Base-by-base conservation (phyloP, 64 coral and sea anemone genomes). In the Acropora tenuis region DNA sequence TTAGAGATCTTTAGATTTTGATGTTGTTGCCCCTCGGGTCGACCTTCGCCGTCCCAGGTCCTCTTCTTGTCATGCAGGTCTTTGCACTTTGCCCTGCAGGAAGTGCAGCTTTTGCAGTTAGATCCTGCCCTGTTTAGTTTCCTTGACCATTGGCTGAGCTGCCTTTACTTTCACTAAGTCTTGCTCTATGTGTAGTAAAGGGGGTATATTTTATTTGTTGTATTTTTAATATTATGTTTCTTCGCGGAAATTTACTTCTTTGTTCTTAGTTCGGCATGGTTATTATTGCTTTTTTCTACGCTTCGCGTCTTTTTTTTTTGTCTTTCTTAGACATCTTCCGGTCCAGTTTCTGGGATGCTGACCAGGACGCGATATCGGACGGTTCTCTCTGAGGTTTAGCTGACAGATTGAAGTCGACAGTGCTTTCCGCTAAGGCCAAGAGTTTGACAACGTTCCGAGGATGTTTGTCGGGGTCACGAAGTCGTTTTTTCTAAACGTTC, bases 381-480 rank as follows among this genome's bases (percentile, higher is more conserved):
- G 73, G 57, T 13, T 66, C 73, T 1, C 8, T 60, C 2, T 5
- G 50, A 49, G 88, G 40, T 5, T 59, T 80, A 11, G 63, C 10
- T 5, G 88, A 79, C 6, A 30, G 88, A 50, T n/a, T 90, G n/a
- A 80, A 90, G 61, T 30, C 42, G 9, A 80, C 75, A 17, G 50
- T 89, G 2, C 87, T 79, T 8, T 43, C 53, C 17, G 78, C 87
- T 19, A 89, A 66, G 42, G 74, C 75, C 16, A 18, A 59, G n/a
- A 44, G 87, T 30, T 30, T 30, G 30, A 30, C 30, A 30, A 30
- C 30, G 30, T 30, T 30, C 0, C 30, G 30, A 30, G 30, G 30
- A 30, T 30, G 30, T 30, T 30, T 30, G 30, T 30, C 30, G 30
- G 30, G 30, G 30, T 30, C 30, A 30, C 30, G 30, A 30, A 30